Evolutionary conservation across 2,113 vertebrate genomes (phyloP).

Genomic region (Amia ocellicauda): DNA sequence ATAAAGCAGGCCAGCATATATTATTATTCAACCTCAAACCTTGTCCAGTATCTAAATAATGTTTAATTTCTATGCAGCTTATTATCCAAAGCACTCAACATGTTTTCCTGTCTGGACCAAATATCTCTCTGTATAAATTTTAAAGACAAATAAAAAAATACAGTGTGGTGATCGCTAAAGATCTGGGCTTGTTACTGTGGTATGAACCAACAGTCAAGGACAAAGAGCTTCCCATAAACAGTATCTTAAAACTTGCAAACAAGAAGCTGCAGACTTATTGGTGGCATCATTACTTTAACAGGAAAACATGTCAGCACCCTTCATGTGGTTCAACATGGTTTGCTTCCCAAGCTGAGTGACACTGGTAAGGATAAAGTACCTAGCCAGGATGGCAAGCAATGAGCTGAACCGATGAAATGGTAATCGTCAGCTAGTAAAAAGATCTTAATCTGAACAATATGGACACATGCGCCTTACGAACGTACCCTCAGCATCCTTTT

Average conservation of each 20-base stretch:
- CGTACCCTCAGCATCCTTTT: slow-evolving; percentile 34
- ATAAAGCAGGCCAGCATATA: too few species aligned
- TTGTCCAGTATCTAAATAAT: too few species aligned
- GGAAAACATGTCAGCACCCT: background rate
- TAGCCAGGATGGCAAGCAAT: slow-evolving; percentile 14
- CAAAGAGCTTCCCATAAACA: slow-evolving; percentile 14
- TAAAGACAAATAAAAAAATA: background rate
- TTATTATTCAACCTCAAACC: too few species aligned
- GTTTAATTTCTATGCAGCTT: too few species aligned
- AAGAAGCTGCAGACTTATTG: background rate
- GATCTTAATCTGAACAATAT: slow-evolving; percentile 16
- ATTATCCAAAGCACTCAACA: too few species aligned
- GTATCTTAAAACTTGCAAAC: slow-evolving; percentile 5
- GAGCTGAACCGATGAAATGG: background rate
- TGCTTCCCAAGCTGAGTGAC: slow-evolving; percentile 14
- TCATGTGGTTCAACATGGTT: background rate
- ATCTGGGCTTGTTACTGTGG: slow-evolving; percentile 11
- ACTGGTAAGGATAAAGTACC: slow-evolving; percentile 3
- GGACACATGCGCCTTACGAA: slow-evolving; percentile 32
- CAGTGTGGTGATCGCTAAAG: slow-evolving; percentile 1
- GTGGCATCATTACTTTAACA: background rate
- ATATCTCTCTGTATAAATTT: slow-evolving; percentile 10
- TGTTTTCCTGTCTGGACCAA: too few species aligned
- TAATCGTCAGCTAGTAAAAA: slow-evolving; percentile 14
- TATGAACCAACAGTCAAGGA: slow-evolving; percentile 2